Percentiles rank a stretch among this genome's conserved stretches.
Conservation (phyloP, 2,113 vertebrate species). For the Odocoileus virginianus region DNA sequence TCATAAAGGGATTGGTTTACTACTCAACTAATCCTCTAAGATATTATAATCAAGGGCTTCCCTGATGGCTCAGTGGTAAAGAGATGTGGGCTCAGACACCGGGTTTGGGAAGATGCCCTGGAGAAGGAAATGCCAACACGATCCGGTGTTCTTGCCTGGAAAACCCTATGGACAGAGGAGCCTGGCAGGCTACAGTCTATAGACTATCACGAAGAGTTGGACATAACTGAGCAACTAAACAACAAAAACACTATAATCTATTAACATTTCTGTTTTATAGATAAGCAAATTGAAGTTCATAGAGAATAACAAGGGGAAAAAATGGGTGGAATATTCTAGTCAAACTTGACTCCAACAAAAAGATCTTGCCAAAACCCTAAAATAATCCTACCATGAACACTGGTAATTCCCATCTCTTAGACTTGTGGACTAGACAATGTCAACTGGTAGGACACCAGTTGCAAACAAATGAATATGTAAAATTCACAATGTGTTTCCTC, state of each 20-base stretch:
- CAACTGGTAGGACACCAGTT: not conserved
- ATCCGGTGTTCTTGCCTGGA: not conserved
- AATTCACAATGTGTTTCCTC: not conserved
- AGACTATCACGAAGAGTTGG: not conserved
- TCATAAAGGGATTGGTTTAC: not conserved
- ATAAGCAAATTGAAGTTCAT: slow-evolving; percentile 3
- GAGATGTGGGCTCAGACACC: not conserved
- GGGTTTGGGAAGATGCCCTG: not conserved
- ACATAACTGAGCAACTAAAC: not conserved
- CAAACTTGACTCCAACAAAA: not conserved
- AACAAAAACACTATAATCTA: not conserved
- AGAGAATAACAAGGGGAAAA: not conserved
- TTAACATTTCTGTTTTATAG: not conserved
- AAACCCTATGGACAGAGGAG: not conserved
- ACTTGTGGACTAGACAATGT: not conserved
- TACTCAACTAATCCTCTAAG: not conserved
- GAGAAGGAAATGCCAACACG: not conserved
- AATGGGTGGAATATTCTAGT: not conserved
- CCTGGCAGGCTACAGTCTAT: not conserved
- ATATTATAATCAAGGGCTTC: not conserved
- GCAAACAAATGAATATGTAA: not conserved
- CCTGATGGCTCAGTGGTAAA: not conserved
- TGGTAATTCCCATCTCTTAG: not conserved
- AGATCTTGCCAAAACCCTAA: not conserved
- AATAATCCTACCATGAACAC: not conserved